These are phyloP conservation scores for Hylaeus anthracinus DNA, from an alignment of 1,140 invertebrate genomes.

Conservation along the genomic window DNA sequence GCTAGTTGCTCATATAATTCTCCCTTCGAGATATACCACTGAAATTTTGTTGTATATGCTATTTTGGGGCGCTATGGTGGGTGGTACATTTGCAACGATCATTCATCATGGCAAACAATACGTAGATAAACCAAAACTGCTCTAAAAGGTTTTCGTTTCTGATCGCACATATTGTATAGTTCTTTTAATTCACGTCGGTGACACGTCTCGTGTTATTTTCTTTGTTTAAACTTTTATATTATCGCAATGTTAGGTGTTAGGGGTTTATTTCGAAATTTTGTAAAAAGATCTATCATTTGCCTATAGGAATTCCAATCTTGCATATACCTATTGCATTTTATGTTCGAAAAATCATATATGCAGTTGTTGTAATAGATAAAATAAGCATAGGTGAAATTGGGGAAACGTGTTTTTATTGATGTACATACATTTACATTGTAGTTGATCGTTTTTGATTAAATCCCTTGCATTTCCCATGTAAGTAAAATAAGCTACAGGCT, in stretches of 20 bases:
- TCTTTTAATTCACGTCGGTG: conserved; percentile 23
- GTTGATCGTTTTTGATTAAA: background rate
- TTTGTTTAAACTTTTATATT: background rate
- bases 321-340: conserved; percentile 1
- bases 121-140: conserved; percentile 78
- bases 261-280: background rate
- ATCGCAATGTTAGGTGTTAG: background rate
- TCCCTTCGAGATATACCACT: conserved; percentile 91
- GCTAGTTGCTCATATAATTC: conserved; percentile 91
- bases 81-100: conserved; percentile 90
- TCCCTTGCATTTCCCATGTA: conserved; percentile 16
- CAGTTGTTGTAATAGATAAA: background rate
- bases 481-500: conserved; percentile 28
- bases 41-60: conserved; percentile 94
- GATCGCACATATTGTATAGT: conserved; percentile 41
- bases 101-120: conserved; percentile 87
- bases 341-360: background rate
- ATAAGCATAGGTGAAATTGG: background rate
- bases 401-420: conserved; percentile 42
- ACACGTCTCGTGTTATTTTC: background rate
- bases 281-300: background rate
- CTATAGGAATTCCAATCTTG: conserved; percentile 1
- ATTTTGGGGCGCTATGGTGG: conserved; percentile 95
- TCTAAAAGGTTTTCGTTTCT: conserved; percentile 41
- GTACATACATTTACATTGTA: conserved; percentile 20